Evolutionary conservation across 2,797 vertebrate species (phyloP), one percentile per base, ranked within the genome.

Genomic region (Luscinia megarhynchos): DNA sequence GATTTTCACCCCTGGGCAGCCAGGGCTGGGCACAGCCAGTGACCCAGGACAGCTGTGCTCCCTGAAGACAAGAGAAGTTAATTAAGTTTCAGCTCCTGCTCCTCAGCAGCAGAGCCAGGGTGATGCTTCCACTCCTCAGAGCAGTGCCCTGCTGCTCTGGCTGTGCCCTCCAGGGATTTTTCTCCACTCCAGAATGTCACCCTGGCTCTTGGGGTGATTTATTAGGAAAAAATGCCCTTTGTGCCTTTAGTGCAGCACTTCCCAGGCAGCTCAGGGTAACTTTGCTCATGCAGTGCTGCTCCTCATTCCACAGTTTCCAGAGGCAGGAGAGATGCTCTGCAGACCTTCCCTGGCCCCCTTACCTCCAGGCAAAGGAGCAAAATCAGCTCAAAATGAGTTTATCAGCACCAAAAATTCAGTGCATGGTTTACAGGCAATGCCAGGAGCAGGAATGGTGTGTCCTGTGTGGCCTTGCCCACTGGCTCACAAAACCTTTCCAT

Each of bases 11-110:
- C 9, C 3, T 16, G 27, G 48, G 74, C 48, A 62, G 69, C 41
- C 3, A 3, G n/a, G n/a, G 54, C 79, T 5, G 14, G 74, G 43
- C 41, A n/a, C 5, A 6, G 12, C 11, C 34, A 15, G 46, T 8
- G 32, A 86, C 53, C 70, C 9, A 1, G 63, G 38, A 29, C 0
- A 0, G 16, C 59, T 7, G 1, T 0, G 2, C 43, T 53, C 22
- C 54, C 8, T 1, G 3, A 63, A 75, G 72, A 83, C 38, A 43
- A 84, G 84, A 63, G 32, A 50, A 83, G 29, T 91, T 80, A 80
- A 92, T 95, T 66, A 68, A 68, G 14, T 74, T 77, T 90, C 12
- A 14, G 54, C 53, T 95, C 63, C 61, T 83, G 61, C 59, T 89
- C 57, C 58, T 51, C 38, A 30, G 70, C 51, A 78, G 59, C 40